Conservation (phyloP, 2,113 vertebrate species). For the Zapornia atra region DNA sequence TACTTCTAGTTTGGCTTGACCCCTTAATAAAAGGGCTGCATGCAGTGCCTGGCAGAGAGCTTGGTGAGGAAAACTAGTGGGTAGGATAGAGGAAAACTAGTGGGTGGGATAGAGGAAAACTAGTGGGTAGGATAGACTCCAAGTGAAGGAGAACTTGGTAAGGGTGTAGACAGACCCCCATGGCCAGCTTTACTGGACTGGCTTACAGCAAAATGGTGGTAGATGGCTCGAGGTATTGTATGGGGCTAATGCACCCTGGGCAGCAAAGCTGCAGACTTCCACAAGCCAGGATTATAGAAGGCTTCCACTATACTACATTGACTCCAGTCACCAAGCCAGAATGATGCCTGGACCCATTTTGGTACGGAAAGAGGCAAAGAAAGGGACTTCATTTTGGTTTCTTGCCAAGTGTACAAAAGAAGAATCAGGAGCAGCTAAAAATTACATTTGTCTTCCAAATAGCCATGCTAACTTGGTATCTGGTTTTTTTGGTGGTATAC, state of each 20-base stretch:
- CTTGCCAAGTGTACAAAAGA: not conserved
- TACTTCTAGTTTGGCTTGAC: not conserved
- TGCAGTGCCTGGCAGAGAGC: not conserved
- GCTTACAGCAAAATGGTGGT: not conserved
- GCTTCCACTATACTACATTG: accelerated
- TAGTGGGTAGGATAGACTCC: too few relatives aligned
- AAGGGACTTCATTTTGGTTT: accelerated
- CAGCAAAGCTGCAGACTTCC: not conserved
- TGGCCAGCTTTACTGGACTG: not conserved
- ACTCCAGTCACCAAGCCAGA: not conserved
- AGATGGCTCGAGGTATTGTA: not conserved
- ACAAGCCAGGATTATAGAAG: not conserved
- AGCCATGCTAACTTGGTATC: not conserved
- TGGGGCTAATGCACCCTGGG: not conserved
- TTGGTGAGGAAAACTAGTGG: not conserved
- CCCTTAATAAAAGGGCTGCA: not conserved
- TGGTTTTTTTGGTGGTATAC: not conserved
- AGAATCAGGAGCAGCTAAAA: not conserved
- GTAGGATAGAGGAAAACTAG: not conserved
- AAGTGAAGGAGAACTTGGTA: not conserved
- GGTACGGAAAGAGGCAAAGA: not conserved
- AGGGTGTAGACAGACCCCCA: not conserved
- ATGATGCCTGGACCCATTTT: not conserved
- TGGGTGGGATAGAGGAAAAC: not conserved
- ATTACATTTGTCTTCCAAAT: not conserved